These are phyloP conservation scores for Chelmon rostratus DNA, from an alignment of 2,797 vertebrate species.

Conservation along the genomic window DNA sequence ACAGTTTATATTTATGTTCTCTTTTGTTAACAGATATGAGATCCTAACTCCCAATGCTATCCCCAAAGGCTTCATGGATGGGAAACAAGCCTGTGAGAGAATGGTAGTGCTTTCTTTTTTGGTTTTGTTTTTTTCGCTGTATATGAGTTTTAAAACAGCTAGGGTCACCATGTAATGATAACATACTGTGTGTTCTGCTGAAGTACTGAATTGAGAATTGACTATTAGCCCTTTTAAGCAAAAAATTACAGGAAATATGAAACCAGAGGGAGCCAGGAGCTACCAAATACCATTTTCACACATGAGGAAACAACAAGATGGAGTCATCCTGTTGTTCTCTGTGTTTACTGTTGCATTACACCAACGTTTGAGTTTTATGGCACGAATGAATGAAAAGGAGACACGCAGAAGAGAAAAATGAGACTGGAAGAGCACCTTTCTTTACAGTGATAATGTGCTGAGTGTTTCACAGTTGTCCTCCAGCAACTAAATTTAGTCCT, in stretches of 20 bases:
- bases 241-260: neutral
- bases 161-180: neutral
- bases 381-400: neutral
- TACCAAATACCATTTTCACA: neutral
- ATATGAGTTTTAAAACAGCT: neutral
- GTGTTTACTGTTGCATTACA: neutral
- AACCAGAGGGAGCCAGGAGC: too few relatives aligned
- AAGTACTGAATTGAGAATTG: neutral
- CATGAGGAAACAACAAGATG: neutral
- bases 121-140: neutral
- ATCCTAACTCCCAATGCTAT: conserved; percentile 99
- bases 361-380: conserved; percentile 1
- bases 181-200: neutral
- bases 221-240: neutral
- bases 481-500: neutral
- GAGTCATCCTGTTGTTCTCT: neutral
- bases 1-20: conserved; percentile 1
- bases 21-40: conserved; percentile 90
- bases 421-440: neutral
- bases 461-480: too few relatives aligned
- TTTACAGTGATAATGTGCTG: neutral
- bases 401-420: neutral
- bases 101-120: conserved; percentile 86
- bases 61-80: conserved; percentile 98
- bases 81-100: conserved; percentile 97